A percentile compares a stretch with the other conserved stretches of the same genome.
phyloP scores from a whole-genome alignment of 2,797 vertebrate genomes.

The Heterohyrax brucei region DNA sequence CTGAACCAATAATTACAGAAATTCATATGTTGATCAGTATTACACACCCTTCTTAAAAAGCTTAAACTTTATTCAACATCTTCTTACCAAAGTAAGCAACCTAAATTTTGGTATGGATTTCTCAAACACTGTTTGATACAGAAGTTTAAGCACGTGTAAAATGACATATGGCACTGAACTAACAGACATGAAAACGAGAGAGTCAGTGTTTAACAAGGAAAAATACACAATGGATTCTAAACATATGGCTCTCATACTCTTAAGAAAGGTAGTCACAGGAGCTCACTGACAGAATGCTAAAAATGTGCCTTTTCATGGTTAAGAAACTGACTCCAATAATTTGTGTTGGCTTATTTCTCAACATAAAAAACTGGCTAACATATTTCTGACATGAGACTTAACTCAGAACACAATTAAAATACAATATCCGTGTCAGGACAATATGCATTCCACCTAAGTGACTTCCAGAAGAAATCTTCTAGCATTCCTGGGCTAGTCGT shows the following conservation, averaged over 20 bases:
- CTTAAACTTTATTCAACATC: neutral
- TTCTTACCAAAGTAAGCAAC: neutral
- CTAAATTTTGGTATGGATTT: neutral
- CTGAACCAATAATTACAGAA: neutral
- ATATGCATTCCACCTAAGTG: neutral
- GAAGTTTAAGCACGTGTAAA: neutral
- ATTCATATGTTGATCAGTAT: neutral
- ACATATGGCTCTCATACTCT: neutral
- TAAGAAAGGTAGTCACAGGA: neutral
- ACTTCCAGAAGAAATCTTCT: neutral
- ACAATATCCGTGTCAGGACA: neutral
- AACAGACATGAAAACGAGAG: neutral
- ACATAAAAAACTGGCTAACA: neutral
- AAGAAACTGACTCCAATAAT: neutral
- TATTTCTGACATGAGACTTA: neutral
- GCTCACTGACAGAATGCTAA: neutral
- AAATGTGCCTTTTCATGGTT: neutral
- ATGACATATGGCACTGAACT: neutral
- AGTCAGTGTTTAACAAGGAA: neutral
- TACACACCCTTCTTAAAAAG: neutral
- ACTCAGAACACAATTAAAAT: neutral
- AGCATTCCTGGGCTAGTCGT: neutral
- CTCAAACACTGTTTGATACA: neutral
- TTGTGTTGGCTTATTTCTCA: neutral
- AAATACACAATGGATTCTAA: neutral